Conservation (phyloP, 37 sponge, comb jelly and placozoan genomes). For the Agelas oroides region DNA sequence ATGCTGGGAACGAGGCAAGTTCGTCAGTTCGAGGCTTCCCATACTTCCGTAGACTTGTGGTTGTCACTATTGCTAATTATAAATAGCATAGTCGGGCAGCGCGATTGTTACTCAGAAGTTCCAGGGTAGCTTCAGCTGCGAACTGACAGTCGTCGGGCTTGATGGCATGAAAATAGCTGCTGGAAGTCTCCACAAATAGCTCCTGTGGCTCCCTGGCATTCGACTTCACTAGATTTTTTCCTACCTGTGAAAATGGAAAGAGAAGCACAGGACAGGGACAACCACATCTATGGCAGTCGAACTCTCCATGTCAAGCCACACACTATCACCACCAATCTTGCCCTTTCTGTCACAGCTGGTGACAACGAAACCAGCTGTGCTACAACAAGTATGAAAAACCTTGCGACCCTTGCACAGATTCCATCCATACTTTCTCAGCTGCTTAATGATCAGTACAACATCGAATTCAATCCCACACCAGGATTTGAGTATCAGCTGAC, state of each 20-base stretch:
- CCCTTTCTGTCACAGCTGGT: conserved; percentile 6
- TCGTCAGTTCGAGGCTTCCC: too few species aligned
- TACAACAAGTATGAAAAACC: conserved; percentile 27
- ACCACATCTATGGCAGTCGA: conserved; percentile 69
- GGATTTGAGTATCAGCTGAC: conserved; percentile 54
- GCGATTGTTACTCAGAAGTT: too few species aligned
- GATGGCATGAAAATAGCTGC: too few species aligned
- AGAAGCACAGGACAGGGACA: conserved; percentile 35
- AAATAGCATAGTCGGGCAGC: too few species aligned
- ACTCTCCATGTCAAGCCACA: conserved; percentile 46
- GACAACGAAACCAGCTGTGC: conserved; percentile 42
- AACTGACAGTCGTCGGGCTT: too few species aligned
- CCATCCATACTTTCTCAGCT: conserved; percentile 42
- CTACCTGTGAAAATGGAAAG: conserved; percentile 22
- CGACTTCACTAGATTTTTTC: conserved; percentile 29
- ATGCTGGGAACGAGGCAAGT: too few species aligned
- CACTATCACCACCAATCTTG: background rate
- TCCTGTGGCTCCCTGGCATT: conserved; percentile 10
- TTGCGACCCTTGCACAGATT: conserved; percentile 5
- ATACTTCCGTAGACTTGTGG: too few species aligned
- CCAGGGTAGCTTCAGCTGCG: too few species aligned
- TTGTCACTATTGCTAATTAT: too few species aligned
- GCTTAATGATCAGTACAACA: conserved; percentile 31
- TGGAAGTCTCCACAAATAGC: conserved; percentile 22
- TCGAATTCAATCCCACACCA: conserved; percentile 58